Evolutionary conservation across 2,888 invertebrate species (phyloP).

Genomic region (Clunio marinus): DNA sequence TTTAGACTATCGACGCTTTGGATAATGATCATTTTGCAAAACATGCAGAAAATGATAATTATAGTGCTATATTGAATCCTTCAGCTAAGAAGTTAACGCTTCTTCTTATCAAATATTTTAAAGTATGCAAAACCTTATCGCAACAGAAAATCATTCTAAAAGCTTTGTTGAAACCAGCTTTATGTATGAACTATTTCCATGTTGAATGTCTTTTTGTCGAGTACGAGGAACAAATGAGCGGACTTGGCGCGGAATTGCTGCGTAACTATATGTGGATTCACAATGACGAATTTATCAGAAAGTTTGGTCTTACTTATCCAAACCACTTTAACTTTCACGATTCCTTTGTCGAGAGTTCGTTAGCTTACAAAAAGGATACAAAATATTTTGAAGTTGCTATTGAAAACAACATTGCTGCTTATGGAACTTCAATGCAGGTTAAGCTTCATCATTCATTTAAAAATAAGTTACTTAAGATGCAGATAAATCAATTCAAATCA

Average conservation of each 20-base stretch:
- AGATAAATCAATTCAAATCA: too few relatives aligned
- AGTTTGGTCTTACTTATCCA: background rate
- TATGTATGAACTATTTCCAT: background rate
- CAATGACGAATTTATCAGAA: background rate
- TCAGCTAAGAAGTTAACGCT: background rate
- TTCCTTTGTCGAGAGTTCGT: background rate
- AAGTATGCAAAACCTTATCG: background rate
- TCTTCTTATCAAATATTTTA: background rate
- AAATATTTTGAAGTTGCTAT: constrained; percentile 10
- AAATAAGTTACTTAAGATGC: too few relatives aligned
- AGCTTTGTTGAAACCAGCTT: background rate
- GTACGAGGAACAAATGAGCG: background rate
- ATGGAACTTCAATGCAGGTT: background rate
- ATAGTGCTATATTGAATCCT: background rate
- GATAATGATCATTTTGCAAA: background rate
- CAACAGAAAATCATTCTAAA: background rate
- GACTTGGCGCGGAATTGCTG: background rate
- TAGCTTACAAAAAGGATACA: constrained; percentile 1
- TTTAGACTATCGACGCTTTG: background rate
- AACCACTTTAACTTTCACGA: background rate
- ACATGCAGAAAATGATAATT: background rate
- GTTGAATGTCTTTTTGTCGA: background rate
- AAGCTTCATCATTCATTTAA: too few relatives aligned
- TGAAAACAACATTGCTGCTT: constrained; percentile 21
- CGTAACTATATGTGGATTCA: background rate